Evolutionary conservation across 2,797 vertebrate species (phyloP).

Genomic region (Macropus fuliginosus): DNA sequence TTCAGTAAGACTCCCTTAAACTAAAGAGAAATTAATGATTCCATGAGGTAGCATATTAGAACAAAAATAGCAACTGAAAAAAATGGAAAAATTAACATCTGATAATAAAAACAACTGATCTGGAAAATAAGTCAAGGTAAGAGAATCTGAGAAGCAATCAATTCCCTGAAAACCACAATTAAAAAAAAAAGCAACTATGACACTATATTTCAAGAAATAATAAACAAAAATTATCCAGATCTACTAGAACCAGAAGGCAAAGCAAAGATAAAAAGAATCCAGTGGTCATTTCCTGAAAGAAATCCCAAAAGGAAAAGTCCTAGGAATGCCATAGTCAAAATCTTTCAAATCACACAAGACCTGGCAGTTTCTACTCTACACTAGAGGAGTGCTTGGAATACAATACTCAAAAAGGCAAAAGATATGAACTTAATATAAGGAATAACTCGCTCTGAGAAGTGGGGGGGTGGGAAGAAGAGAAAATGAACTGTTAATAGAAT

Average conservation of each 20-base stretch:
- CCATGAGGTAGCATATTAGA: not conserved
- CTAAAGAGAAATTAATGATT: not conserved
- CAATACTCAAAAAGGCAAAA: too few relatives aligned
- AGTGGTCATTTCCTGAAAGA: not conserved
- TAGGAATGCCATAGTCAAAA: not conserved
- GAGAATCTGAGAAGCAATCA: not conserved
- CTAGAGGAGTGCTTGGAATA: not conserved
- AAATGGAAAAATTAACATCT: not conserved
- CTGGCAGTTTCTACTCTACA: not conserved
- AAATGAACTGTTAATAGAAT: not conserved
- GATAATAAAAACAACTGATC: not conserved
- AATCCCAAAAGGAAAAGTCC: not conserved
- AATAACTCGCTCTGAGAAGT: too few relatives aligned
- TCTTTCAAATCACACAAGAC: not conserved
- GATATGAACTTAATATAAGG: not conserved
- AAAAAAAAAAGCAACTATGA: not conserved
- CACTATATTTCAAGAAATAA: not conserved
- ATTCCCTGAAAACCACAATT: not conserved
- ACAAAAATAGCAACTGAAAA: not conserved
- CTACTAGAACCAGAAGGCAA: not conserved
- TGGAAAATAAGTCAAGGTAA: not conserved
- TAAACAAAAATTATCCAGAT: not conserved
- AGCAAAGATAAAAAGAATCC: not conserved
- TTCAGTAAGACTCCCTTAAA: not conserved
- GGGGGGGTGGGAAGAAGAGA: too few relatives aligned